phyloP scores from a whole-genome alignment of 2,113 vertebrate species.

The Petroica traversi region DNA sequence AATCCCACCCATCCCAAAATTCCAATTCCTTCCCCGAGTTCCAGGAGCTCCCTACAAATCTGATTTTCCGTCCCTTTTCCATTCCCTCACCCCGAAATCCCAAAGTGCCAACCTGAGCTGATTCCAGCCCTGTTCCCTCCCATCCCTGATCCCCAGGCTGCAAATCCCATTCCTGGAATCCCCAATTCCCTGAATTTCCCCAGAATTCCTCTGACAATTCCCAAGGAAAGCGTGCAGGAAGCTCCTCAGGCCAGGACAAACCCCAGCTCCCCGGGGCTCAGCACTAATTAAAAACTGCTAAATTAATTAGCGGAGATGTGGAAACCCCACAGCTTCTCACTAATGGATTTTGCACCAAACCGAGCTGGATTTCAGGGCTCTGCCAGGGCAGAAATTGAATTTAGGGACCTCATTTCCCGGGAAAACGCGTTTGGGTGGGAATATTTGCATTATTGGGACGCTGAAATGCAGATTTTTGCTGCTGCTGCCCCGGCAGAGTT shows the following conservation, averaged over 20 bases:
- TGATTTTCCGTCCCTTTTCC: not conserved
- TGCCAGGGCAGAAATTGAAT: not conserved
- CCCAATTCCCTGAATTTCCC: not conserved
- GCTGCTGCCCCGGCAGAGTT: not conserved
- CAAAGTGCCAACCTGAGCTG: accelerated
- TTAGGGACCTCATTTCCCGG: not conserved
- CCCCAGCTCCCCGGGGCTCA: not conserved
- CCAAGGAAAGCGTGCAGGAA: not conserved
- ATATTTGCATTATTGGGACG: not conserved
- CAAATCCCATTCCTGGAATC: accelerated
- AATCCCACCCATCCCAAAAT: accelerated
- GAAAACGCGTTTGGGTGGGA: not conserved
- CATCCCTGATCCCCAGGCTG: accelerated
- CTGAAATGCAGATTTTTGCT: not conserved
- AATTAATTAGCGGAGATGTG: not conserved
- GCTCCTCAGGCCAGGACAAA: not conserved
- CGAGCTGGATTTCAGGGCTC: not conserved
- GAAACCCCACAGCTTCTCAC: not conserved
- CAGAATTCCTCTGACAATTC: not conserved
- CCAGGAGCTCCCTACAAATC: not conserved
- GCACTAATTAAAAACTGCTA: not conserved
- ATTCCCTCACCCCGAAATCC: not conserved
- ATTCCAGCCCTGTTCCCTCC: not conserved
- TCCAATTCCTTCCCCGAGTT: too few relatives aligned
- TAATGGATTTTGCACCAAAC: not conserved